These are phyloP conservation scores for Temnothorax ravouxi DNA, from an alignment of 2,888 invertebrate species.

Conservation along the genomic window DNA sequence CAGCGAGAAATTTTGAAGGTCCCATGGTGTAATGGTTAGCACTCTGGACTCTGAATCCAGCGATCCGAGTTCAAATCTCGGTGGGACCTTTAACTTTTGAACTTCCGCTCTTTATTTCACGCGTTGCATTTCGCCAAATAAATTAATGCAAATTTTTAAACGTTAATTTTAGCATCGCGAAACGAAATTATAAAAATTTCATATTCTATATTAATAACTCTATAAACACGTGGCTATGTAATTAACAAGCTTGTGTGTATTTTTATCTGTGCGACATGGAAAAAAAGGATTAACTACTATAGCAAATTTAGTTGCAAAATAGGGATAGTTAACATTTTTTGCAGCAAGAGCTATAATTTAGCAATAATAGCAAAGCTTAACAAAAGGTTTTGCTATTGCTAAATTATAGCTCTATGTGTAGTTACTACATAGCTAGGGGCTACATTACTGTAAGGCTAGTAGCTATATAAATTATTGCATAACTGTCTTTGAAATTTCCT, in stretches of 20 bases:
- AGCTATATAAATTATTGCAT: slow-evolving; percentile 6
- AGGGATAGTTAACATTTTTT: no score
- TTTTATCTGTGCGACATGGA: no score
- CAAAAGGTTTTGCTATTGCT: no score
- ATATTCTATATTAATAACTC: not conserved
- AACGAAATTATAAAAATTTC: not conserved
- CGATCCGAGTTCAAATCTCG: slow-evolving; percentile 94
- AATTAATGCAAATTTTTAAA: not conserved
- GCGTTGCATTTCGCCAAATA: not conserved
- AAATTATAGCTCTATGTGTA: no score
- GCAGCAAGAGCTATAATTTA: no score
- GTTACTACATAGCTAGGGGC: not conserved
- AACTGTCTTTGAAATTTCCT: not conserved
- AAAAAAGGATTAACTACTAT: no score
- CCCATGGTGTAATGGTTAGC: slow-evolving; percentile 93
- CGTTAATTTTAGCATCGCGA: not conserved
- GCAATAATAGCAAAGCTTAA: no score
- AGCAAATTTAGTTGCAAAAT: no score
- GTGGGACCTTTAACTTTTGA: slow-evolving; percentile 88
- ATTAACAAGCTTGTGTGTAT: not conserved
- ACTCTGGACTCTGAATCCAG: slow-evolving; percentile 94
- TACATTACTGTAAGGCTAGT: not conserved
- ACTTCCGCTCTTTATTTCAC: slow-evolving; percentile 12
- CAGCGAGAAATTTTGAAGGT: slow-evolving; percentile 83
- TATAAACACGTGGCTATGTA: not conserved